phyloP scores from a whole-genome alignment of 2,888 invertebrate species.

The Pachliopta kotzebuea region DNA sequence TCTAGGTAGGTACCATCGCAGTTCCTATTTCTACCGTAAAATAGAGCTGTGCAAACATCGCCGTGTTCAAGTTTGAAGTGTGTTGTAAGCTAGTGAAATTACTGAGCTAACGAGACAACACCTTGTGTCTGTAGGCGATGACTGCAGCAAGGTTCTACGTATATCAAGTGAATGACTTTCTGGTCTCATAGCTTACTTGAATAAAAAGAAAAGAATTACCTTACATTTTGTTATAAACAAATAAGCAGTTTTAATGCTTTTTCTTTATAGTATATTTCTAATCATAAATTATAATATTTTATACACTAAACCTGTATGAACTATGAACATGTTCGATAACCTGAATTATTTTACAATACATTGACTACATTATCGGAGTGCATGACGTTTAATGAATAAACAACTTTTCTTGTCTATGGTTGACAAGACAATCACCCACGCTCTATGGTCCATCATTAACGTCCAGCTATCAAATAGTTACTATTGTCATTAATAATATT shows the following conservation, averaged over 20 bases:
- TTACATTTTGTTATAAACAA: no score
- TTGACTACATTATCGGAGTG: not conserved
- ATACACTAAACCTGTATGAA: not conserved
- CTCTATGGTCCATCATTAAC: not conserved
- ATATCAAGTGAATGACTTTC: no score
- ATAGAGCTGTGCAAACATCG: no score
- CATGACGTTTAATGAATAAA: not conserved
- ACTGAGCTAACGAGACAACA: no score
- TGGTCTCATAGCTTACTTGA: no score
- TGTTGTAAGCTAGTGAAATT: no score
- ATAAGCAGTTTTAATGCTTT: not conserved
- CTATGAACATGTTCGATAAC: not conserved
- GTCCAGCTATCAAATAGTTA: not conserved
- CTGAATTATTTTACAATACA: constrained; percentile 2
- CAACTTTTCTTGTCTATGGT: constrained; percentile 5
- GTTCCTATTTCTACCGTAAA: no score
- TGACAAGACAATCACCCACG: not conserved
- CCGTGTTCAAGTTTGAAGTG: no score
- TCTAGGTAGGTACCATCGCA: no score
- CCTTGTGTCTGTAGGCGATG: no score
- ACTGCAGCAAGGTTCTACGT: no score
- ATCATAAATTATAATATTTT: constrained; percentile 5
- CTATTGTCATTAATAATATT: not conserved
- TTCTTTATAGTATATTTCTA: not conserved
- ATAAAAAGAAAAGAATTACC: no score